Evolutionary conservation across 2,888 invertebrate species (phyloP).

Genomic region (Heliconius ismenius): DNA sequence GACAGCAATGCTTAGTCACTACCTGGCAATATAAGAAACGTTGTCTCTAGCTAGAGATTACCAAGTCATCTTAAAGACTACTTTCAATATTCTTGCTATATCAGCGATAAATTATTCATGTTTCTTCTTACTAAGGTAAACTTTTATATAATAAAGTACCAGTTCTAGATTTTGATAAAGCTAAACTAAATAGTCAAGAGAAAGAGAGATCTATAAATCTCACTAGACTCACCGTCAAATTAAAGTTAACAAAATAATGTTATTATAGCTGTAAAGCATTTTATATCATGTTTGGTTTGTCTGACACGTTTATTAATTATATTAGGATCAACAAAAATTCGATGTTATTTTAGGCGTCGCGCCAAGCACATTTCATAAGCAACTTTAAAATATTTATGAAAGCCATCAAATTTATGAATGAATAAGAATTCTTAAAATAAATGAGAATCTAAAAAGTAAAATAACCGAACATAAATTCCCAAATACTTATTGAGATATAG

Average conservation of each 20-base stretch:
- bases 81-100: background rate
- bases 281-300: slow-evolving; percentile 7
- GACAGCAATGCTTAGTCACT: too few species aligned
- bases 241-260: background rate
- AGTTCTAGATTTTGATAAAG: background rate
- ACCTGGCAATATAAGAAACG: too few species aligned
- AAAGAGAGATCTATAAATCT: background rate
- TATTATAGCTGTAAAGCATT: background rate
- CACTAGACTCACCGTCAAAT: background rate
- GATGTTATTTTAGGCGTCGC: slow-evolving; percentile 13
- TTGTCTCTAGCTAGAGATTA: background rate
- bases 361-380: slow-evolving; percentile 12
- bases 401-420: slow-evolving; percentile 10
- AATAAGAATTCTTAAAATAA: background rate
- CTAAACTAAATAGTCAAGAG: background rate
- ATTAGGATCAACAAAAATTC: background rate
- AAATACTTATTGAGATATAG: background rate
- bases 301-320: slow-evolving; percentile 19
- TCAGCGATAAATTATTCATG: background rate
- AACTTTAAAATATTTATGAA: slow-evolving; percentile 11
- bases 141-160: background rate
- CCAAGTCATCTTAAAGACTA: background rate
- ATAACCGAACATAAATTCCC: background rate
- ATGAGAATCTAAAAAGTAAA: background rate
- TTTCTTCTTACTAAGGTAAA: background rate